Evolutionary conservation across 2,797 vertebrate genomes (phyloP).

Genomic region (Rallus crepitans): DNA sequence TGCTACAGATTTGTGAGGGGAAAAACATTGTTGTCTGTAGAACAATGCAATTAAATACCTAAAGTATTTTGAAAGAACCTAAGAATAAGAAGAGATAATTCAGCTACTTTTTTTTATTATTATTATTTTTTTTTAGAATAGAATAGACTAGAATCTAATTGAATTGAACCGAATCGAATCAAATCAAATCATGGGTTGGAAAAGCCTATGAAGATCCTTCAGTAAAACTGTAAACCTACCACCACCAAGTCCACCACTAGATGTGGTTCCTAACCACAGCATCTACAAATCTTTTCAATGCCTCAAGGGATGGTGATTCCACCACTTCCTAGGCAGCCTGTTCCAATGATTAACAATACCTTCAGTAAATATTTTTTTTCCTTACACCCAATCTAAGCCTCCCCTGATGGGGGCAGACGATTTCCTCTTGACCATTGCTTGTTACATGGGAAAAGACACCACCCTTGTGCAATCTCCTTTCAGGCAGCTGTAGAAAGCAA

Average conservation of each 20-base stretch:
- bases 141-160: neutral
- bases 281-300: fast-evolving
- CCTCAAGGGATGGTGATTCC: neutral
- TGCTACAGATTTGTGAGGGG: neutral
- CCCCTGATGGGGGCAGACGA: neutral
- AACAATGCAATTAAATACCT: neutral
- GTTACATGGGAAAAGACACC: fast-evolving
- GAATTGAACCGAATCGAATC: no score
- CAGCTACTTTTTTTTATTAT: neutral
- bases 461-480: fast-evolving
- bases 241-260: neutral
- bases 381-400: neutral
- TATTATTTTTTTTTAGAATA: neutral
- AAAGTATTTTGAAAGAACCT: neutral
- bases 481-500: fast-evolving
- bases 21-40: neutral
- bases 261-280: neutral
- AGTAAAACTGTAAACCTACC: neutral
- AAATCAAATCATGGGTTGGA: neutral
- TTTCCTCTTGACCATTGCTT: neutral
- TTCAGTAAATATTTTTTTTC: neutral
- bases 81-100: neutral
- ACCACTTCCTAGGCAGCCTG: neutral
- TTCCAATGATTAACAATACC: neutral
- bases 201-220: neutral